A percentile compares a stretch with the other conserved stretches of the same genome.
These are phyloP conservation scores for Microtus richardsoni DNA, from an alignment of 2,113 vertebrate genomes.

Conservation along the genomic window DNA sequence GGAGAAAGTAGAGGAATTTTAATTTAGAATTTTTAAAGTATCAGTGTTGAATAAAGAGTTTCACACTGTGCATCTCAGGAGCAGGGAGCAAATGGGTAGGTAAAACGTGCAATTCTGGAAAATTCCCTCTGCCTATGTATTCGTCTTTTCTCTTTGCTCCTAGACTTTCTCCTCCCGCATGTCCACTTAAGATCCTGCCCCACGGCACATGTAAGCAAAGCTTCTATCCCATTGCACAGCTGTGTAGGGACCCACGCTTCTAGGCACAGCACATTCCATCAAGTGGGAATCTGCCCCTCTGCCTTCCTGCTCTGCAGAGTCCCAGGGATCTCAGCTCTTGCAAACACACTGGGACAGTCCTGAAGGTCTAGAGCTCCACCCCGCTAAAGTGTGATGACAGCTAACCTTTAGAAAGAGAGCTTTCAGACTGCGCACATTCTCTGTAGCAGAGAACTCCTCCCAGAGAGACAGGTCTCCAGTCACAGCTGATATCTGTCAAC, in stretches of 20 bases:
- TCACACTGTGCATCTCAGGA: conserved; percentile 70
- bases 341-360: not conserved
- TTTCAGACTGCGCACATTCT: not conserved
- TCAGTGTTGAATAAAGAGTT: conserved; percentile 75
- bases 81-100: not conserved
- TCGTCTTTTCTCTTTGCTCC: not conserved
- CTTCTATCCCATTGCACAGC: conserved; percentile 56
- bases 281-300: not conserved
- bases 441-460: not conserved
- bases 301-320: conserved; percentile 16
- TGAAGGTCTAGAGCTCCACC: not conserved
- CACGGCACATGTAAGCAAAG: conserved; percentile 69
- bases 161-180: not conserved
- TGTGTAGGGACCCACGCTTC: conserved; percentile 43
- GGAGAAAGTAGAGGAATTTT: conserved; percentile 46
- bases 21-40: conserved; percentile 78
- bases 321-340: not conserved
- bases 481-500: conserved; percentile 52
- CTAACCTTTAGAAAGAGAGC: not conserved
- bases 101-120: conserved; percentile 22
- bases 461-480: conserved; percentile 9
- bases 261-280: not conserved
- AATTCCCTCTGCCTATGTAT: not conserved
- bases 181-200: conserved; percentile 67
- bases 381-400: not conserved